phyloP scores from a whole-genome alignment of 2,888 invertebrate genomes.

The Melinaea menophilus region DNA sequence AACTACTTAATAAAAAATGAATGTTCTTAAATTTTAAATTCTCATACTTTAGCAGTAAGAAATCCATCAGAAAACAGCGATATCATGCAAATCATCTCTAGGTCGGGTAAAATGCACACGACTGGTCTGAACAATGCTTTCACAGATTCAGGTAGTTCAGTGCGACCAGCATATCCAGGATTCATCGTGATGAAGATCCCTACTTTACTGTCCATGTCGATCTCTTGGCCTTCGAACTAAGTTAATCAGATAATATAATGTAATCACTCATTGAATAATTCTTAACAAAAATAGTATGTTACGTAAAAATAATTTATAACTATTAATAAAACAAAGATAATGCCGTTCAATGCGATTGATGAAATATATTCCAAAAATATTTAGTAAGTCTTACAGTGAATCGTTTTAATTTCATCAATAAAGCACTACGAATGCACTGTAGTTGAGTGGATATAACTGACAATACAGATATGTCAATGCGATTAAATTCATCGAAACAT shows the following conservation, averaged over 20 bases:
- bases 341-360: too few relatives aligned
- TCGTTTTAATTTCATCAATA: slow-evolving; percentile 84
- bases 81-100: slow-evolving; percentile 94
- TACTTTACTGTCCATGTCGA: slow-evolving; percentile 88
- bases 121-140: slow-evolving; percentile 95
- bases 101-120: slow-evolving; percentile 93
- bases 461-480: slow-evolving; percentile 93
- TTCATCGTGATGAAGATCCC: slow-evolving; percentile 98
- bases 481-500: slow-evolving; percentile 96
- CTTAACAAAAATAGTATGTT: too few relatives aligned
- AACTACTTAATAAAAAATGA: too few relatives aligned
- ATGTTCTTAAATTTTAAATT: background rate
- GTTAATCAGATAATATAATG: slow-evolving; percentile 14
- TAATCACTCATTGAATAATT: too few relatives aligned
- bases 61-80: slow-evolving; percentile 96
- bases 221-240: slow-evolving; percentile 91
- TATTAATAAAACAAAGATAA: too few relatives aligned
- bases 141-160: slow-evolving; percentile 94
- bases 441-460: slow-evolving; percentile 96
- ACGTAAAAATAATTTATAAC: too few relatives aligned
- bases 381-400: slow-evolving; percentile 80
- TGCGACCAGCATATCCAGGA: slow-evolving; percentile 94
- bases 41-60: slow-evolving; percentile 86
- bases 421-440: slow-evolving; percentile 91
- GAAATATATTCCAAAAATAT: background rate